Conservation (phyloP, 1,140 invertebrate genomes). For the Bombus waltoni region DNA sequence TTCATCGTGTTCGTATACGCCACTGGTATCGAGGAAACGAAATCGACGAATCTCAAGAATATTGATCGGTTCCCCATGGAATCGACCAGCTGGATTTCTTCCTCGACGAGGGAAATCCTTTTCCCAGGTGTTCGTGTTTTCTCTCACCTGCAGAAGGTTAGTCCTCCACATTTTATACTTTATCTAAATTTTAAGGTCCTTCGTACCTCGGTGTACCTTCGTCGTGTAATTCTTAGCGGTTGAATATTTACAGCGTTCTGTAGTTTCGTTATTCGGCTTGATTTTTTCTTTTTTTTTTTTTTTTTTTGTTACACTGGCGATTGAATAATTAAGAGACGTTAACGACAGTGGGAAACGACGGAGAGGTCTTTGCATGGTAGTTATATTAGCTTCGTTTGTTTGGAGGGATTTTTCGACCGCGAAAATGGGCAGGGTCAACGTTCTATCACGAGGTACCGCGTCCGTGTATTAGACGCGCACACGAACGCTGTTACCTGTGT, state of each 20-base stretch:
- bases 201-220: too few species aligned
- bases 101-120: conserved; percentile 1
- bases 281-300: too few species aligned
- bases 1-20: too few species aligned
- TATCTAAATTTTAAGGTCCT: too few species aligned
- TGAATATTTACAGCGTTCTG: too few species aligned
- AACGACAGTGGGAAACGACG: too few species aligned
- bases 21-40: not conserved
- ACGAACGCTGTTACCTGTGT: conserved; percentile 13
- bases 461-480: conserved; percentile 30
- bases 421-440: conserved; percentile 58
- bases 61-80: not conserved
- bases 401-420: conserved; percentile 30
- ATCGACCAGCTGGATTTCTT: conserved; percentile 15
- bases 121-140: not conserved
- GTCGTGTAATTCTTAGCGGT: too few species aligned
- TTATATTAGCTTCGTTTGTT: conserved; percentile 31
- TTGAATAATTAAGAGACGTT: not conserved
- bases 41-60: not conserved
- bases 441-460: conserved; percentile 45
- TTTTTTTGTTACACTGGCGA: not conserved
- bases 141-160: conserved; percentile 9
- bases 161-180: not conserved
- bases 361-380: too few species aligned
- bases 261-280: too few species aligned